phyloP scores from a whole-genome alignment of 1,140 invertebrate genomes.

The Kradibia gibbosae region DNA sequence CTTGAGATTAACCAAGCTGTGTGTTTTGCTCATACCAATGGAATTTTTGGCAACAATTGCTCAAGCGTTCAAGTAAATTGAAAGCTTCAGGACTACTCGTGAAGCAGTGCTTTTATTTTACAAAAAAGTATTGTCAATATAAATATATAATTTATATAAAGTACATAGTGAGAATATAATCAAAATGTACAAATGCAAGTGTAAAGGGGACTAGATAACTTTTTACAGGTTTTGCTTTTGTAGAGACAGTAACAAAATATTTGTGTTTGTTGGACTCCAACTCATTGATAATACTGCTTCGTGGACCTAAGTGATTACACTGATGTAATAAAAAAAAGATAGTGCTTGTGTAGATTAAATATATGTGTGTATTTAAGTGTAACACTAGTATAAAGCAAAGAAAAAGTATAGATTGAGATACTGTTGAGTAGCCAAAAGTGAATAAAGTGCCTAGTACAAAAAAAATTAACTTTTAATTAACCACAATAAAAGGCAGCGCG shows the following conservation, averaged over 20 bases:
- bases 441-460: constrained; percentile 4
- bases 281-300: neutral
- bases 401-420: neutral
- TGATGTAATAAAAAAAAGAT: neutral
- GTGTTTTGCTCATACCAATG: neutral
- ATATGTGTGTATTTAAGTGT: constrained; percentile 5
- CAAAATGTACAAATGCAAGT: constrained; percentile 9
- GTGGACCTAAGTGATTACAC: neutral
- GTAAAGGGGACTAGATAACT: neutral
- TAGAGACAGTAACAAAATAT: neutral
- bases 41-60: neutral
- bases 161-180: neutral
- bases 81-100: neutral
- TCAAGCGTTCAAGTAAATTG: neutral
- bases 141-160: constrained; percentile 14
- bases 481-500: neutral
- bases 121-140: constrained; percentile 7
- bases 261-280: neutral
- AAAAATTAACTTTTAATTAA: neutral
- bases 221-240: neutral
- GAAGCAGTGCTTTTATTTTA: neutral
- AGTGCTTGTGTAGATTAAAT: neutral
- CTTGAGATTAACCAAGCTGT: neutral
- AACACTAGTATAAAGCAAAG: neutral
- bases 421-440: neutral